Evolutionary conservation across 2,113 vertebrate genomes (phyloP), one percentile per base, ranked within the genome.

Genomic region (Callopanchax toddi): DNA sequence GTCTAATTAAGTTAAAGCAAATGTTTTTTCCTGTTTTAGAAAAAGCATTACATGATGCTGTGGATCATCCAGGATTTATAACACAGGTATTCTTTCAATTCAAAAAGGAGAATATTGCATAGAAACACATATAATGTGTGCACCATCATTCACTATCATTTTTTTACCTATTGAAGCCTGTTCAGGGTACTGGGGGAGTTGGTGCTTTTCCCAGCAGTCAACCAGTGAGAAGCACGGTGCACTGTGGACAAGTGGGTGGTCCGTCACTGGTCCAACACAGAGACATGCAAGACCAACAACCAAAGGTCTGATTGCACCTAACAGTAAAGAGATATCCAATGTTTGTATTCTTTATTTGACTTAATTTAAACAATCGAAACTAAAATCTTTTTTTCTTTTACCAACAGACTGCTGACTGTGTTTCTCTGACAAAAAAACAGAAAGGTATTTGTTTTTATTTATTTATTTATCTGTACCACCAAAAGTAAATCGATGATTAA

Each of bases 391-490:
- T 40, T 15, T 55, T 13, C 23, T 52, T 54, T 56, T 54, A 1
- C 5, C 26, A 40, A 0, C 69, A 83, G 74, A 46, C 18, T 1
- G 11, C 25, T 8, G 49, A 2, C 11, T 23, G 1, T 22, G 48
- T 7, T 12, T 9, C 0, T 61, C 42, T 78, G 59, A 82, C 32
- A 13, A 9, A 17, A 3, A 0, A 0, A 16, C 70, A 68, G 0
- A 83, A 85, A 78, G 80, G 86, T 88, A 11, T 45, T 42, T 37
- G 23, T 23, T 49, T 45, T 45, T 1, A 37, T 25, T 11, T 11
- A 18, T 0, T 13, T 15, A 29, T 29, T 3, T 11, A 2, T 15
- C 1, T 9, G 3, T 50, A 3, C 17, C 3, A 34, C 3, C 2
- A 58, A 34, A 44, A 13, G 13, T 6, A 12, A 15, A 2, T 7